phyloP scores from a whole-genome alignment of 2,797 vertebrate genomes.

The Ataeniobius toweri region DNA sequence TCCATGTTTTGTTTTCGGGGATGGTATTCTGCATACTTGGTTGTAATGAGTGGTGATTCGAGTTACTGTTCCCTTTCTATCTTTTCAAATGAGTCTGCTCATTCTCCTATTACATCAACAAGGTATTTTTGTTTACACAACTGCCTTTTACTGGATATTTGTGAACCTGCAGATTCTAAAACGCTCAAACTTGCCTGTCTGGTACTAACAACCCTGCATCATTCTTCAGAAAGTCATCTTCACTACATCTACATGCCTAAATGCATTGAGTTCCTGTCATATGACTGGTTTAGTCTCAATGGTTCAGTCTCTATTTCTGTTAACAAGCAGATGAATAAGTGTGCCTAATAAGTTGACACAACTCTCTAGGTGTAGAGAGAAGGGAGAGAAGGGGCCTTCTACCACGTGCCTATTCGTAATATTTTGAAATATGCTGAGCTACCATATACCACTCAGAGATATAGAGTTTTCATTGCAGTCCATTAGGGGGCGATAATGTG shows the following conservation, averaged over 20 bases:
- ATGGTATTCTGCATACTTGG: not conserved
- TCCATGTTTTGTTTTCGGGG: not conserved
- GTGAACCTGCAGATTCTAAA: not conserved
- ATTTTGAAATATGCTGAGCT: too few relatives aligned
- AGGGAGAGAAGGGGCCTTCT: too few relatives aligned
- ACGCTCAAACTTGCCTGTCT: not conserved
- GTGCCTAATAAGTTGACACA: too few relatives aligned
- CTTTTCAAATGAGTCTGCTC: not conserved
- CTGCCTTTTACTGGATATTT: not conserved
- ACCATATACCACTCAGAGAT: too few relatives aligned
- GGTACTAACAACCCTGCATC: not conserved
- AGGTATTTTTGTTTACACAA: not conserved
- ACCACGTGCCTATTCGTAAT: too few relatives aligned
- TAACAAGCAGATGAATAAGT: too few relatives aligned
- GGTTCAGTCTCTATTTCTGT: too few relatives aligned
- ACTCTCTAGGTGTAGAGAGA: too few relatives aligned
- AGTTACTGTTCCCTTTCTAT: not conserved
- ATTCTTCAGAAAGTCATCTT: not conserved
- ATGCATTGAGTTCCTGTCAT: not conserved
- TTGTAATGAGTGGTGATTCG: not conserved
- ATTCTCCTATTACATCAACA: too few relatives aligned
- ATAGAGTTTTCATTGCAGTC: too few relatives aligned
- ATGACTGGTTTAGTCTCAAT: not conserved
- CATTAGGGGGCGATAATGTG: too few relatives aligned
- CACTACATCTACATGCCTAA: not conserved